Conservation (phyloP, 2,888 invertebrate species). For the Xanthia togata region DNA sequence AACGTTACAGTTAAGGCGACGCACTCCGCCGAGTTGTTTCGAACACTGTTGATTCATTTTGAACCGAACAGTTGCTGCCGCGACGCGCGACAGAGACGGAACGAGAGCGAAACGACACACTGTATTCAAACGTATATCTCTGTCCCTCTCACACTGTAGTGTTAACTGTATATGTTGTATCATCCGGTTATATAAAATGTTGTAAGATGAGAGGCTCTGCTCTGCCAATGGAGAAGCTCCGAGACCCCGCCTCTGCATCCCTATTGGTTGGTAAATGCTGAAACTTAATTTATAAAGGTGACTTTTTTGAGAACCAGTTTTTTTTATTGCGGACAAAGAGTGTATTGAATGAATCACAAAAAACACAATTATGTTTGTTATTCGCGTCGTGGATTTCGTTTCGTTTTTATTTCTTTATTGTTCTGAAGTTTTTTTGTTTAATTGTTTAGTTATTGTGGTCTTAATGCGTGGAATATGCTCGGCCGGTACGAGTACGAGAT, state of each 20-base stretch:
- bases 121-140: constrained; percentile 81
- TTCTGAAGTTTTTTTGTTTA: constrained; percentile 75
- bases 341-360: constrained; percentile 87
- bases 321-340: constrained; percentile 84
- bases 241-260: constrained; percentile 79
- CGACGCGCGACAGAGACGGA: constrained; percentile 76
- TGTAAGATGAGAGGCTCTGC: constrained; percentile 82
- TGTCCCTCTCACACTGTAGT: constrained; percentile 83
- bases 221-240: constrained; percentile 78
- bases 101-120: constrained; percentile 85
- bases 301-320: constrained; percentile 88
- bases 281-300: constrained; percentile 90
- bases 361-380: constrained; percentile 90
- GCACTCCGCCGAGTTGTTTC: constrained; percentile 79
- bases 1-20: constrained; percentile 78
- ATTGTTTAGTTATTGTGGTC: constrained; percentile 79
- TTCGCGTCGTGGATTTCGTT: constrained; percentile 82
- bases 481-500: constrained; percentile 77
- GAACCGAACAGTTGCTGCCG: constrained; percentile 83
- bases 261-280: constrained; percentile 84
- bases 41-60: constrained; percentile 89
- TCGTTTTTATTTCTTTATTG: constrained; percentile 80
- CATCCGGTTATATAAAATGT: constrained; percentile 90
- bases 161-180: constrained; percentile 91
- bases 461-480: constrained; percentile 65